These are phyloP conservation scores for Conus betulinus DNA, from an alignment of 1,140 invertebrate genomes.

Conservation along the genomic window DNA sequence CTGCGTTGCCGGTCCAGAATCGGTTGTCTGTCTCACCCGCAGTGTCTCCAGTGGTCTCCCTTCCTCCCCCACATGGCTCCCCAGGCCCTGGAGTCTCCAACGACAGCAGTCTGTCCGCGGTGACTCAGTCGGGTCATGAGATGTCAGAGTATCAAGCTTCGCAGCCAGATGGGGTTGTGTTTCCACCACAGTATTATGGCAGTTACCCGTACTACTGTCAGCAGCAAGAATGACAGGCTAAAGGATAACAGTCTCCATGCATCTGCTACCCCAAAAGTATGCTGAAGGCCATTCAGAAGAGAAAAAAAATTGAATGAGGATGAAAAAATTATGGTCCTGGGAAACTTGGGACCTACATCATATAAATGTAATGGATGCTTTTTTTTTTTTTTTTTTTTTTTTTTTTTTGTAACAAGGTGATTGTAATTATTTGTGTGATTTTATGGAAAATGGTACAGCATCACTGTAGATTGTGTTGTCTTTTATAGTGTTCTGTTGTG, in stretches of 20 bases:
- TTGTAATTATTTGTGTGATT: no score
- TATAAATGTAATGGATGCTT: no score
- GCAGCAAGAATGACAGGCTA: not conserved
- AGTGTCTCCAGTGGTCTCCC: not conserved
- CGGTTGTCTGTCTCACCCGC: not conserved
- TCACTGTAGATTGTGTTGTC: no score
- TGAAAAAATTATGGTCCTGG: no score
- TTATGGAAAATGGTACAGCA: no score
- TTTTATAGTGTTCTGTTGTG: no score
- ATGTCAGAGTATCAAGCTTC: constrained; percentile 1
- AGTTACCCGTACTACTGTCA: constrained; percentile 19
- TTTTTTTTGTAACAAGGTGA: no score
- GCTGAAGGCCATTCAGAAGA: no score
- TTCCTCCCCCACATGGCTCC: not conserved
- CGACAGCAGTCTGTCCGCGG: not conserved
- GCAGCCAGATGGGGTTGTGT: constrained; percentile 3
- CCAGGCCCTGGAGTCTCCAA: not conserved
- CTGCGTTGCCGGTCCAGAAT: not conserved
- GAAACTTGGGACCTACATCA: no score
- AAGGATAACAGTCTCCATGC: not conserved
- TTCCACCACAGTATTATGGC: constrained; percentile 5
- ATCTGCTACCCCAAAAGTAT: no score
- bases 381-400: no score
- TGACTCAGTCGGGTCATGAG: not conserved
- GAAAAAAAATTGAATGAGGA: no score